Evolutionary conservation across 2,113 vertebrate genomes (phyloP).

Genomic region (Toxotes jaculatrix): DNA sequence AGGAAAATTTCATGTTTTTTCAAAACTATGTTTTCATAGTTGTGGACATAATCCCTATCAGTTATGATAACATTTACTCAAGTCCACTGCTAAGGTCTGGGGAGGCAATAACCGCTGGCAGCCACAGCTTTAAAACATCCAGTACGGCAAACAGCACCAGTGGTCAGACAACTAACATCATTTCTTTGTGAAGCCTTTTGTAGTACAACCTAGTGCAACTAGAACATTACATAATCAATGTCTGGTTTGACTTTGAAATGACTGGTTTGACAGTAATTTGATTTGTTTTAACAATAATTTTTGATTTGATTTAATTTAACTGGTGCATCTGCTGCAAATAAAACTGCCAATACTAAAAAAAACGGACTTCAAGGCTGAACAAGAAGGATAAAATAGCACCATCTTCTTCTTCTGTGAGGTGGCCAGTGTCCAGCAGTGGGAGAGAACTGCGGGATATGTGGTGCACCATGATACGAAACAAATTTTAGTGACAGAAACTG

Average conservation of each 20-base stretch:
- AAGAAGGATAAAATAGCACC: not conserved
- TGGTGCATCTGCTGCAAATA: slow-evolving; percentile 26
- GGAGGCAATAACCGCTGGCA: slow-evolving; percentile 1
- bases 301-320: slow-evolving; percentile 23
- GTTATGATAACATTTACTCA: slow-evolving; percentile 38
- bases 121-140: not conserved
- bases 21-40: slow-evolving; percentile 30
- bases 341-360: slow-evolving; percentile 27
- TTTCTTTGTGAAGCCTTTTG: slow-evolving; percentile 11
- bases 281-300: not conserved
- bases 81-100: slow-evolving; percentile 11
- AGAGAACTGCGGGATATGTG: slow-evolving; percentile 13
- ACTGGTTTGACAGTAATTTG: slow-evolving; percentile 3
- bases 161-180: not conserved
- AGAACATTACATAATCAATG: slow-evolving; percentile 17
- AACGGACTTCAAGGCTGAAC: slow-evolving; percentile 17
- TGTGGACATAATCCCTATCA: slow-evolving; percentile 33
- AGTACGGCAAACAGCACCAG: not conserved
- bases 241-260: slow-evolving; percentile 25
- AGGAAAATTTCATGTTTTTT: slow-evolving; percentile 12
- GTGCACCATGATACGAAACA: slow-evolving; percentile 17
- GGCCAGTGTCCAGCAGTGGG: slow-evolving; percentile 6
- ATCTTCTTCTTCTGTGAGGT: not conserved
- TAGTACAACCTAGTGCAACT: slow-evolving; percentile 26
- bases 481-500: slow-evolving; percentile 14